Evolutionary conservation across 2,113 vertebrate species (phyloP).

Genomic region (Hydrochoerus hydrochaeris): DNA sequence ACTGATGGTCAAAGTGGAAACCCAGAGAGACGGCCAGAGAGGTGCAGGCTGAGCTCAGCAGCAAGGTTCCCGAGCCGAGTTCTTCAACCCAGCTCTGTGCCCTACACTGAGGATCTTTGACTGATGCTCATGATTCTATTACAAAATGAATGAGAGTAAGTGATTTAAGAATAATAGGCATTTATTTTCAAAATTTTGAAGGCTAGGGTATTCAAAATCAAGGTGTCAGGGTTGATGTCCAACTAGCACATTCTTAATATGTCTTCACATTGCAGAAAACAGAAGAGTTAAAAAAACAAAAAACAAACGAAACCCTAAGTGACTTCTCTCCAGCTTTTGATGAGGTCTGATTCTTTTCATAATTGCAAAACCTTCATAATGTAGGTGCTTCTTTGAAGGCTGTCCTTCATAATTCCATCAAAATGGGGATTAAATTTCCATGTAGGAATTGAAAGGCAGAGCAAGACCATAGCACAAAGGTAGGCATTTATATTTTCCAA

Average conservation of each 20-base stretch:
- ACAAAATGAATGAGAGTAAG: not conserved
- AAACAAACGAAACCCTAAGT: not conserved
- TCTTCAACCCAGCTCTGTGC: rapidly evolving
- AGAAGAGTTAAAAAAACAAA: not conserved
- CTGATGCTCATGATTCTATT: too few relatives aligned
- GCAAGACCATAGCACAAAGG: not conserved
- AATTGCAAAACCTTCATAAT: not conserved
- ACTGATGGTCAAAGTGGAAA: not conserved
- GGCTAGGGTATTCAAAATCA: not conserved
- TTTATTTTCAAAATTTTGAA: not conserved
- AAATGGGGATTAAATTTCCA: not conserved
- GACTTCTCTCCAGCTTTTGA: rapidly evolving
- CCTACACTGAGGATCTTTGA: not conserved
- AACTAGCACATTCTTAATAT: not conserved
- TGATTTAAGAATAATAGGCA: not conserved
- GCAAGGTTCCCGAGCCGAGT: rapidly evolving
- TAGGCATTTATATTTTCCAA: not conserved
- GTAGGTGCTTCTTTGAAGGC: not conserved
- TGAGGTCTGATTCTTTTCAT: not conserved
- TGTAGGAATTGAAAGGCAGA: not conserved
- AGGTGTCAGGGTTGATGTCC: not conserved
- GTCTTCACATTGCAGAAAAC: not conserved
- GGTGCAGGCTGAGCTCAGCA: not conserved
- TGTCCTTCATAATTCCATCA: not conserved
- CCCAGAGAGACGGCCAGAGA: not conserved